Conservation (phyloP, 2,797 vertebrate species). For the Geotrypetes seraphini region DNA sequence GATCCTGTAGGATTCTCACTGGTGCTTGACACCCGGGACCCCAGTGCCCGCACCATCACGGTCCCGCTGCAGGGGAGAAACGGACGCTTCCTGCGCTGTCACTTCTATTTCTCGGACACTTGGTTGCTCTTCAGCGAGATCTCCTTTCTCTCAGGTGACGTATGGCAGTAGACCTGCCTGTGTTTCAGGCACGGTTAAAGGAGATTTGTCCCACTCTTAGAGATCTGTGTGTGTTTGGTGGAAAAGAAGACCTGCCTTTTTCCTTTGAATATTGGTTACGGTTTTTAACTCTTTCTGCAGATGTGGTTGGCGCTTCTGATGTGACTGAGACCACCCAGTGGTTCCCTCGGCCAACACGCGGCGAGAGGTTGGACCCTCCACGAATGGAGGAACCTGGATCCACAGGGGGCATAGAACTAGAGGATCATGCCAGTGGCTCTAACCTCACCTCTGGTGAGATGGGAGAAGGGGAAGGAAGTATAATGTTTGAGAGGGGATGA, state of each 20-base stretch:
- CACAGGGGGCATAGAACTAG: fast-evolving
- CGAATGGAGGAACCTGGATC: slow-evolving; percentile 16
- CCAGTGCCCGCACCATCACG: slow-evolving; percentile 66
- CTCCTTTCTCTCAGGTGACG: slow-evolving; percentile 74
- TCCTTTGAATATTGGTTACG: too few relatives aligned
- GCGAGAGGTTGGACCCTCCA: slow-evolving; percentile 8
- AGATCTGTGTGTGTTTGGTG: too few relatives aligned
- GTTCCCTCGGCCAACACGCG: slow-evolving; percentile 13
- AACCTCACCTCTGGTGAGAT: slow-evolving; percentile 15
- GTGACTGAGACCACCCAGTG: neutral
- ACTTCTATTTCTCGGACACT: slow-evolving; percentile 70
- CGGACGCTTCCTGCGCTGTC: slow-evolving; percentile 74
- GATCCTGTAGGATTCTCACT: slow-evolving; percentile 47
- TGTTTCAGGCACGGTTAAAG: neutral
- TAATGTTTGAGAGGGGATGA: too few relatives aligned
- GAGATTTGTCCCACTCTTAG: too few relatives aligned
- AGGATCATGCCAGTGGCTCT: neutral
- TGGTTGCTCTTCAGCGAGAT: slow-evolving; percentile 92
- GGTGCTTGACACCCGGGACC: slow-evolving; percentile 70
- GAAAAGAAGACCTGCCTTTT: too few relatives aligned
- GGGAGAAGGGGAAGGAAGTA: too few relatives aligned
- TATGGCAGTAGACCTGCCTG: fast-evolving
- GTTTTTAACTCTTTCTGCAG: neutral
- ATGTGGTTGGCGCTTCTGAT: slow-evolving; percentile 29
- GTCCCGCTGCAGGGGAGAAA: slow-evolving; percentile 57